These are phyloP conservation scores for Fulica atra DNA, from an alignment of 2,113 vertebrate genomes.

Conservation along the genomic window DNA sequence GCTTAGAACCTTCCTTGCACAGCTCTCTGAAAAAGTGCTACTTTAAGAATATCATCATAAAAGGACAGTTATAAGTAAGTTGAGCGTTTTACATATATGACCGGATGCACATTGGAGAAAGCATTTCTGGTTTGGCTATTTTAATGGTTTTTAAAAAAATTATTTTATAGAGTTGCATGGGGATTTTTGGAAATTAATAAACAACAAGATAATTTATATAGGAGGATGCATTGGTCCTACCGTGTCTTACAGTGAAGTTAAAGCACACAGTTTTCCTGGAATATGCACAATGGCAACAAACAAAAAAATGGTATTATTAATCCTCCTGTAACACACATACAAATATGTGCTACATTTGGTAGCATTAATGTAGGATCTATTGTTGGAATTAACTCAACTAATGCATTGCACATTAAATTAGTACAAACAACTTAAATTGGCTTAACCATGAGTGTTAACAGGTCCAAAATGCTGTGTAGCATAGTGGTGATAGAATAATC, in stretches of 20 bases:
- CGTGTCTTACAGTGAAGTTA: neutral
- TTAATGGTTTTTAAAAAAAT: neutral
- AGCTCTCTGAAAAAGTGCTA: neutral
- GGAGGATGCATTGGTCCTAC: neutral
- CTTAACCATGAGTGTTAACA: neutral
- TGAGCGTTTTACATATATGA: neutral
- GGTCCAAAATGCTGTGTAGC: neutral
- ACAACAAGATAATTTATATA: neutral
- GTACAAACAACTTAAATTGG: neutral
- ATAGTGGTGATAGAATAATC: neutral
- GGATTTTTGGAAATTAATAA: neutral
- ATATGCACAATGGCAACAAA: neutral
- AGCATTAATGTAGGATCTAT: neutral
- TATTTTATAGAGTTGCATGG: neutral
- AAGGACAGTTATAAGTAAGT: neutral
- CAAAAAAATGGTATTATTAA: neutral
- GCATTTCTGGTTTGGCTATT: neutral
- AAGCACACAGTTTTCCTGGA: neutral
- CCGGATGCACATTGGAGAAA: neutral
- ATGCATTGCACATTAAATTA: neutral
- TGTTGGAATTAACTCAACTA: neutral
- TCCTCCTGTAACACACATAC: fast-evolving
- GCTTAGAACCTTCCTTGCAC: neutral
- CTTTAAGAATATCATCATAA: neutral
- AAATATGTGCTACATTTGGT: neutral